Conservation (phyloP, 2,797 vertebrate species). For the Pogonophryne albipinna region DNA sequence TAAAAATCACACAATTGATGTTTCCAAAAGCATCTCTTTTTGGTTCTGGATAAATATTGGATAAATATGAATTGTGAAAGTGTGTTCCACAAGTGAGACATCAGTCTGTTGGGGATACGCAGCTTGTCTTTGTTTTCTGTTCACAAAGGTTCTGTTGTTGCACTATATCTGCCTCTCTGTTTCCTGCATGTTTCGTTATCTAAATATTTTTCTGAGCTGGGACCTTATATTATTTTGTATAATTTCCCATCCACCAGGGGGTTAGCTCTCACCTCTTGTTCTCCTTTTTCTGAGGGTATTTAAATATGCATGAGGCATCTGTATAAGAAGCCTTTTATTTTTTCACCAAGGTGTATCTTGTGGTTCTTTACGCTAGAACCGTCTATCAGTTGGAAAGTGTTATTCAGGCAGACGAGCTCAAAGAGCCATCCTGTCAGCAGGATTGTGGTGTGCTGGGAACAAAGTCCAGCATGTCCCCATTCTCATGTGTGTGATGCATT, state of each 20-base stretch:
- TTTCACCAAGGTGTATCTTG: slow-evolving; percentile 22
- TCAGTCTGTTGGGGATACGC: background rate
- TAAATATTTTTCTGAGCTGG: slow-evolving; percentile 63
- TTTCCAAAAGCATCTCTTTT: too few species aligned
- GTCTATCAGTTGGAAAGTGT: slow-evolving; percentile 53
- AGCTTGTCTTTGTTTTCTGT: slow-evolving; percentile 22
- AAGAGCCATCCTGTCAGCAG: slow-evolving; percentile 19
- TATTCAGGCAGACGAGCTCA: slow-evolving; percentile 24
- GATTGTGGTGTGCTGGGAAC: background rate
- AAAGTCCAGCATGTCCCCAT: slow-evolving; percentile 17
- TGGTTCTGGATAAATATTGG: background rate
- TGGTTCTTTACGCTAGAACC: slow-evolving; percentile 28
- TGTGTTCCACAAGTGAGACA: background rate
- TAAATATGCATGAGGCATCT: slow-evolving; percentile 74
- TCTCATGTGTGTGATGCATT: slow-evolving; percentile 15
- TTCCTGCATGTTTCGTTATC: slow-evolving; percentile 59
- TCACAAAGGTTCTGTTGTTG: slow-evolving; percentile 15
- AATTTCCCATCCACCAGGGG: slow-evolving; percentile 59
- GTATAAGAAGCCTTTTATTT: slow-evolving; percentile 43
- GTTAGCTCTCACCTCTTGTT: slow-evolving; percentile 52
- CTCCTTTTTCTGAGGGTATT: slow-evolving; percentile 44
- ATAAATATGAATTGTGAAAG: background rate
- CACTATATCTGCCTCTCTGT: slow-evolving; percentile 18
- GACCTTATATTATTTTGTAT: slow-evolving; percentile 47
- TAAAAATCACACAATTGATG: too few species aligned